These are phyloP conservation scores for Aphidius ervi DNA, from an alignment of 1,140 invertebrate species.

Conservation along the genomic window DNA sequence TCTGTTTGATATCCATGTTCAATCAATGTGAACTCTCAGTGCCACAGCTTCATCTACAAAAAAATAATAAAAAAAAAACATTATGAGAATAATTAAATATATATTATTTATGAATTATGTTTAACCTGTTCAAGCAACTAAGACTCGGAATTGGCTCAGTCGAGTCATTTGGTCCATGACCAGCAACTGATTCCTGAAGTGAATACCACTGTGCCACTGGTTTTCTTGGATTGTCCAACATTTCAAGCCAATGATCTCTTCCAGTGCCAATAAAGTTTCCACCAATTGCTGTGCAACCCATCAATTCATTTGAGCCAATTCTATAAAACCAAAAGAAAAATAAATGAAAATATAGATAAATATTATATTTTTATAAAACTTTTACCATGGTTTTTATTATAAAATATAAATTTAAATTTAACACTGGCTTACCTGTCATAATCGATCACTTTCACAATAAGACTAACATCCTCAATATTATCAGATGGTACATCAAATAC, in stretches of 20 bases:
- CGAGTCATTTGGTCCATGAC: slow-evolving; percentile 54
- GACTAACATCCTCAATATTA: slow-evolving; percentile 77
- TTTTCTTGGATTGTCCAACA: slow-evolving; percentile 79
- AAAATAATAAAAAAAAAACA: slow-evolving; percentile 1
- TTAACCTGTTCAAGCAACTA: slow-evolving; percentile 59
- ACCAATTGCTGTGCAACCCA: slow-evolving; percentile 79
- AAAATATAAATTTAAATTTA: too few species aligned
- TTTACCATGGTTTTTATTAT: too few species aligned
- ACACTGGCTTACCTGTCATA: slow-evolving; percentile 70
- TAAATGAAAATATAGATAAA: neutral
- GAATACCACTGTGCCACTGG: slow-evolving; percentile 85
- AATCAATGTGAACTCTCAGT: too few species aligned
- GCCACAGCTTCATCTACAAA: neutral
- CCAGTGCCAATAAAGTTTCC: slow-evolving; percentile 73
- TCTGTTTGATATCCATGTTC: too few species aligned
- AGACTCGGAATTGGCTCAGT: slow-evolving; percentile 58
- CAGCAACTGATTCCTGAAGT: slow-evolving; percentile 65
- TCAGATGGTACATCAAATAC: slow-evolving; percentile 69
- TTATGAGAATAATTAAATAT: slow-evolving; percentile 21
- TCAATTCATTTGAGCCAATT: slow-evolving; percentile 81
- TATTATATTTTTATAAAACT: neutral
- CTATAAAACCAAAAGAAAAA: slow-evolving; percentile 48
- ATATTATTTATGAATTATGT: slow-evolving; percentile 46
- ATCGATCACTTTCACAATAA: slow-evolving; percentile 84
- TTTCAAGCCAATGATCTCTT: slow-evolving; percentile 84